Conservation (phyloP, 2,797 vertebrate genomes). For the Muscicapa comitata region DNA sequence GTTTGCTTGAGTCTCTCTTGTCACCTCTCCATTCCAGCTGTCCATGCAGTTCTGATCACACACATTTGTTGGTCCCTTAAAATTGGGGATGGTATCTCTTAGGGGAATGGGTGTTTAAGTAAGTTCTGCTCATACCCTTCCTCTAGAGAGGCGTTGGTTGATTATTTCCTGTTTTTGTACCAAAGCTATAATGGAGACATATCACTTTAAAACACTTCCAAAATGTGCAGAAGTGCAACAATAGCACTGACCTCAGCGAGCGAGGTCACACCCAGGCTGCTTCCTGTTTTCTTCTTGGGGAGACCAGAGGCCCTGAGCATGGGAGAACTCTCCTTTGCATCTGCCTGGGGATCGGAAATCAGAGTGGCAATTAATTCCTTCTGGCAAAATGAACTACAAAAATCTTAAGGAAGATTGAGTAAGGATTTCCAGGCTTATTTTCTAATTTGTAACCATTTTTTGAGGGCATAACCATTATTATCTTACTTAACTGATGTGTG, state of each 20-base stretch:
- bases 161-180: constrained; percentile 75
- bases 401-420: background rate
- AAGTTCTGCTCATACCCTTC: constrained; percentile 40
- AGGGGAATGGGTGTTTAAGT: background rate
- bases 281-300: constrained; percentile 72
- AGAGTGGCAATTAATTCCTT: rapidly evolving
- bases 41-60: background rate
- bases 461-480: background rate
- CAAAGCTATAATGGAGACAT: constrained; percentile 50
- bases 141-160: constrained; percentile 67
- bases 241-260: constrained; percentile 66
- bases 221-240: constrained; percentile 68
- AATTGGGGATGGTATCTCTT: background rate
- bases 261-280: constrained; percentile 65
- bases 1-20: background rate
- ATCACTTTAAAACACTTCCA: constrained; percentile 65
- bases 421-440: background rate
- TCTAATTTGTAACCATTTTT: background rate
- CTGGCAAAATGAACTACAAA: background rate
- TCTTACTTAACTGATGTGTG: background rate
- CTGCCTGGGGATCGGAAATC: background rate
- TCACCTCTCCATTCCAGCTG: background rate
- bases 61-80: background rate
- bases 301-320: background rate
- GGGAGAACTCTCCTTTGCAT: background rate